Evolutionary conservation across 2,797 vertebrate species (phyloP).

Genomic region (Mustela erminea): DNA sequence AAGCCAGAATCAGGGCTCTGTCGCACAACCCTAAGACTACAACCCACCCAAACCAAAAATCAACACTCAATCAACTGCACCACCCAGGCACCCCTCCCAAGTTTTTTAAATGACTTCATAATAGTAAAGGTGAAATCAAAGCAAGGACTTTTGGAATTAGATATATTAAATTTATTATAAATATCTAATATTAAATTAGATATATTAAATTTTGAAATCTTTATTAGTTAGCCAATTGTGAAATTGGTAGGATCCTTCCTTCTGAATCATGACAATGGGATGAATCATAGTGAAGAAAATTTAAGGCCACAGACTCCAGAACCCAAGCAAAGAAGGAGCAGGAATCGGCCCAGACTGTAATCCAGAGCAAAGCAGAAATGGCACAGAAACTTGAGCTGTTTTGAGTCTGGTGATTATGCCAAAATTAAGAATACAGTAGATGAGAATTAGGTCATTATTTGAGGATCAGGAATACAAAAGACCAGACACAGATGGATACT

Average conservation of each 20-base stretch:
- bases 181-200: not conserved
- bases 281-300: constrained; percentile 38
- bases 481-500: not conserved
- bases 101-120: constrained; percentile 47
- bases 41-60: not conserved
- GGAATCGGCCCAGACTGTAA: constrained; percentile 22
- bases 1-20: not conserved
- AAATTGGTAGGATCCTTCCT: constrained; percentile 36
- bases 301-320: not conserved
- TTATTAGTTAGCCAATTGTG: not conserved
- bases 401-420: not conserved
- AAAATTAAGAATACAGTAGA: not conserved
- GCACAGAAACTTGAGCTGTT: not conserved
- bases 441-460: constrained; percentile 51
- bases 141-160: constrained; percentile 33
- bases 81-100: not conserved
- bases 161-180: not conserved
- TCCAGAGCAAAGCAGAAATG: constrained; percentile 29
- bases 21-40: not conserved
- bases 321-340: not conserved
- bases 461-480: not conserved
- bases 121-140: constrained; percentile 34
- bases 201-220: constrained; percentile 46
- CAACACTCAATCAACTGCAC: not conserved
- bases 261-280: not conserved